phyloP scores from a whole-genome alignment of 2,888 invertebrate genomes.

The Pasiphila rectangulata region DNA sequence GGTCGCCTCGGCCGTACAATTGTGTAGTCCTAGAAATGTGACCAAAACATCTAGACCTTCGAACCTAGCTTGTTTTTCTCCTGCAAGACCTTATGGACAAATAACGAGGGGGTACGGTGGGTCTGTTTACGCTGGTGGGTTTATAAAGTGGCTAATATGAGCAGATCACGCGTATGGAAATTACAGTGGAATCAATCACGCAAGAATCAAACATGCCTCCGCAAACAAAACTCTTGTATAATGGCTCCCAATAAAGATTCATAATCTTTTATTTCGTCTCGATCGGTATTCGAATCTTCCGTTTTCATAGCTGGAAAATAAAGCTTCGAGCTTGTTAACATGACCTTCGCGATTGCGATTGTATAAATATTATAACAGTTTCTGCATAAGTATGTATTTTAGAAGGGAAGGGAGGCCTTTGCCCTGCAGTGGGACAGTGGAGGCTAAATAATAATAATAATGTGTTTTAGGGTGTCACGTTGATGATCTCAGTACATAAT shows the following conservation, averaged over 20 bases:
- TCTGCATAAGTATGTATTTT: too few species aligned
- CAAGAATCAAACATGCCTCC: slow-evolving; percentile 71
- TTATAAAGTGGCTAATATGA: slow-evolving; percentile 74
- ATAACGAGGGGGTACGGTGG: slow-evolving; percentile 33
- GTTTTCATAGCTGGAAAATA: slow-evolving; percentile 19
- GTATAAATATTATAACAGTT: too few species aligned
- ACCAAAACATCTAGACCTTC: slow-evolving; percentile 54
- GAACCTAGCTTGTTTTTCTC: slow-evolving; percentile 43
- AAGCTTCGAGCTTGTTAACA: slow-evolving; percentile 11
- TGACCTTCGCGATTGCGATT: too few species aligned
- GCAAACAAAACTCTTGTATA: slow-evolving; percentile 67
- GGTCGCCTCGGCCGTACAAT: slow-evolving; percentile 68
- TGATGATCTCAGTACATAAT: too few species aligned
- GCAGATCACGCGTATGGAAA: slow-evolving; percentile 78
- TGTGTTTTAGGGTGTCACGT: too few species aligned
- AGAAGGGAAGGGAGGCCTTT: too few species aligned
- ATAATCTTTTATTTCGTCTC: slow-evolving; percentile 45
- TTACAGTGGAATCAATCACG: slow-evolving; percentile 79
- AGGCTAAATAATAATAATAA: too few species aligned
- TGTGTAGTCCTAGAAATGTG: slow-evolving; percentile 66
- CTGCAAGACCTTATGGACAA: slow-evolving; percentile 27
- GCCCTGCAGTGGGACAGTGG: too few species aligned
- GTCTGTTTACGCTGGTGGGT: slow-evolving; percentile 51
- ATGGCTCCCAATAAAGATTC: slow-evolving; percentile 60
- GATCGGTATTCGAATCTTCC: slow-evolving; percentile 34